A percentile compares a stretch with the other conserved stretches of the same genome.
phyloP scores from a whole-genome alignment of 2,888 invertebrate genomes.

The Caenorhabditis virilis region DNA sequence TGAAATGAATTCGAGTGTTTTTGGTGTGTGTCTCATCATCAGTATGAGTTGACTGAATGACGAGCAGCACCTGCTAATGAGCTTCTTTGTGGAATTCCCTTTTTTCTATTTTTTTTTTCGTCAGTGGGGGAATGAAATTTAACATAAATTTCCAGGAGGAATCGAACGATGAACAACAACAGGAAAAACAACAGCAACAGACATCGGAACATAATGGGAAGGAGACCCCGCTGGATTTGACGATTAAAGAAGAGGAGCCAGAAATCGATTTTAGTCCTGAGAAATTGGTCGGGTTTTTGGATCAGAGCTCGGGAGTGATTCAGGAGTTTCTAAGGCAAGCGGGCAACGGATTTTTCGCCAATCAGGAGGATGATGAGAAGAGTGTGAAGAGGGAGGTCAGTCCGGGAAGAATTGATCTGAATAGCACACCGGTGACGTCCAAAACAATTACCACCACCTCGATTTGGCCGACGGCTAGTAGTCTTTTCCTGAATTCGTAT shows the following conservation, averaged over 20 bases:
- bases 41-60: constrained; percentile 4
- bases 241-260: constrained; percentile 19
- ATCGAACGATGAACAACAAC: constrained; percentile 2
- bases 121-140: constrained; percentile 5
- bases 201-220: constrained; percentile 10
- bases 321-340: constrained; percentile 43
- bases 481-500: too few relatives aligned
- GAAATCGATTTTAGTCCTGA: constrained; percentile 51
- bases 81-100: constrained; percentile 29
- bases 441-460: constrained; percentile 35
- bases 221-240: constrained; percentile 53
- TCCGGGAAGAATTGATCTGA: background rate
- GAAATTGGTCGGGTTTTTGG: constrained; percentile 48
- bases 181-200: constrained; percentile 4
- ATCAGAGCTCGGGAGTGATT: constrained; percentile 41
- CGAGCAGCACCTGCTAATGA: constrained; percentile 38
- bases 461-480: constrained; percentile 59
- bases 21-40: constrained; percentile 9
- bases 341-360: constrained; percentile 27
- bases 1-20: too few relatives aligned
- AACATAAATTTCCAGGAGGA: constrained; percentile 1
- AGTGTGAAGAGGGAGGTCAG: constrained; percentile 9
- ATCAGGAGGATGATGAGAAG: constrained; percentile 36
- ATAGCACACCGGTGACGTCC: constrained; percentile 12
- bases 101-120: constrained; percentile 7